phyloP scores from a whole-genome alignment of 2,797 vertebrate genomes.

The Enteromius treurensis region DNA sequence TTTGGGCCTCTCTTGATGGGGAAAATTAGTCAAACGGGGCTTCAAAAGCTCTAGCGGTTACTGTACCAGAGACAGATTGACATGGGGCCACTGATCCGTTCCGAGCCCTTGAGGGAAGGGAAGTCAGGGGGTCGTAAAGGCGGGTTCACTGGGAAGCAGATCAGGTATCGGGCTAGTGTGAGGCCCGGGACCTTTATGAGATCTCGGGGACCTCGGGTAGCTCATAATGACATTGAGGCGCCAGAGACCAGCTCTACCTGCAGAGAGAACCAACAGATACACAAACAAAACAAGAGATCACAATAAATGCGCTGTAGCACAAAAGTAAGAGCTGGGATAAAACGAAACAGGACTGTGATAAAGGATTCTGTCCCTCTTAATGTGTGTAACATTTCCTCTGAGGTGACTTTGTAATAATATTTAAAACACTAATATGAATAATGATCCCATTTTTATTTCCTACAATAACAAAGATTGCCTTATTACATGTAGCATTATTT shows the following conservation, averaged over 20 bases:
- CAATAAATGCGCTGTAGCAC: slow-evolving; percentile 37
- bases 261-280: slow-evolving; percentile 26
- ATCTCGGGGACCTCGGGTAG: slow-evolving; percentile 45
- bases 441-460: background rate
- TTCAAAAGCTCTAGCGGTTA: slow-evolving; percentile 41
- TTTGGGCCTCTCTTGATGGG: slow-evolving; percentile 38
- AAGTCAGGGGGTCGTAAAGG: slow-evolving; percentile 57
- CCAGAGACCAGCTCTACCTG: slow-evolving; percentile 39
- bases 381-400: slow-evolving; percentile 16
- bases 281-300: background rate
- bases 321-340: slow-evolving; percentile 16
- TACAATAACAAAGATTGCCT: slow-evolving; percentile 19
- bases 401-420: slow-evolving; percentile 45
- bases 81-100: slow-evolving; percentile 41
- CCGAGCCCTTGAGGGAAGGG: slow-evolving; percentile 55
- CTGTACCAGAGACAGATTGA: slow-evolving; percentile 51
- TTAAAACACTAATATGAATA: slow-evolving; percentile 38
- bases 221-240: slow-evolving; percentile 48
- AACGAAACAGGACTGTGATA: slow-evolving; percentile 43
- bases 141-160: slow-evolving; percentile 57
- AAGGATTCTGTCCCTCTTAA: background rate
- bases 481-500: background rate
- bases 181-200: slow-evolving; percentile 56
- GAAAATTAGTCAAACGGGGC: slow-evolving; percentile 38
- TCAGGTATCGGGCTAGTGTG: slow-evolving; percentile 59